Base-by-base conservation (phyloP, 2,797 vertebrate species). In the Sebastes vulpes region DNA sequence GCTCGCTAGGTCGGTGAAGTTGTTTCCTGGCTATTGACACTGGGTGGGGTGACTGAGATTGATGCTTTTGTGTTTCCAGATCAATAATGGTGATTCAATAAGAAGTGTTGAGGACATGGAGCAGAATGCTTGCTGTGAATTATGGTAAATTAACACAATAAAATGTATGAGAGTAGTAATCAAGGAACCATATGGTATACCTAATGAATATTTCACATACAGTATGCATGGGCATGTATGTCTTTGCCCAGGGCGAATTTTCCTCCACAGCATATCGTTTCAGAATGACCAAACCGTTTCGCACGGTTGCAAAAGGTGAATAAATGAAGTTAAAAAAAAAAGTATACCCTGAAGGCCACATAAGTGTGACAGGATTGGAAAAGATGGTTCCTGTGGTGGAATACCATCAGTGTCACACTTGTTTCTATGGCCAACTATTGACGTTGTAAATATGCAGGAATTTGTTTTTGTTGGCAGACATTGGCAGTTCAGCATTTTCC, bases 71-170 rank as follows among this genome's bases (percentile, higher is more conserved):
- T 57, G 4, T 48, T 64, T 8, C 42, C 9, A 52, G 52, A 89
- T 88, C 73, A 52, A 88, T 86, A 56, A 52, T n/a, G 25, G 52
- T 59, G 71, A 72, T 50, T 68, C 60, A 52, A 9, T 25, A 21
- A 61, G 63, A 75, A 31, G 46, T 4, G 14, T n/a, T n/a, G 12
- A 25, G 12, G 26, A 32, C 1, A 12, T 3, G 26, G 6, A 38
- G 61, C 75, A 21, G 14, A 48, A 29, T 20, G 46, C 18, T 42
- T 28, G 10, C 54, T 16, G 54, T 59, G n/a, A 58, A 80, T 76
- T 66, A 60, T 60, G 11, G 6, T 58, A 3, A 50, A 70, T n/a
- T 46, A 10, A 54, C 5, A 1, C 42, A 26, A 56, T 31, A 20
- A 28, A 58, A 59, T 48, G 3, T n/a, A 28, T 14, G 6, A 60